Evolutionary conservation across 1,140 invertebrate species (phyloP), one percentile per base, ranked within the genome.

Genomic region (Teleopsis dalmanni): DNA sequence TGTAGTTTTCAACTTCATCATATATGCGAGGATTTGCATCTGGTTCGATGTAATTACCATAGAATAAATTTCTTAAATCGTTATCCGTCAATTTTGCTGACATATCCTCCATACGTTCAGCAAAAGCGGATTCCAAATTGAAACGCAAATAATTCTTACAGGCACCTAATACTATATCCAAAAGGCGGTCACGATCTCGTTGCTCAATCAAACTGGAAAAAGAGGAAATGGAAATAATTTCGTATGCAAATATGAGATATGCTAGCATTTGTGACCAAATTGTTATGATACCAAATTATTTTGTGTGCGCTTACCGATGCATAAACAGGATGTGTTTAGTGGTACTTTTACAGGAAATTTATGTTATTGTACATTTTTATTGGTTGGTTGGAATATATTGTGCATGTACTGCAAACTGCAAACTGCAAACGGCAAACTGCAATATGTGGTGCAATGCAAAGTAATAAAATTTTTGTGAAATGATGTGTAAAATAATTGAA

Each of bases 11-110:
- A 26, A 91, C 83, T 74, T 96, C 90, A 65, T 95, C 90, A 60
- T 96, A 97, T 19, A 85, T 79, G 73, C 86, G 92, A 1, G 81
- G 79, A 53, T 90, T 88, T 0, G 84, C 84, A 61, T 93, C 89
- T 0, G 87, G 85, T 52, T 88, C 81, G 74, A 94, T 87, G 58
- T 90, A 96, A 74, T 94, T 93, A 6, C 91, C 92, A 72, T 93
- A 97, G 61, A 95, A 86, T 1, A 96, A 76, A 59, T 85, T 84
- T 21, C 84, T 72, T 4, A 93, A 77, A 71, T 92, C 80, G 11
- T 78, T 75, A 56, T 83, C 81, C n/a, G 73, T 72, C 1, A 87
- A 59, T 49, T 77, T 77, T 45, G 81, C 79, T 0, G 72, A 79
- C 11, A 81, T 78, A 0, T 78, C 70, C 11, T 22, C 21, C 3